Evolutionary conservation across 2,888 invertebrate species (phyloP).

Genomic region (Noctua pronuba): DNA sequence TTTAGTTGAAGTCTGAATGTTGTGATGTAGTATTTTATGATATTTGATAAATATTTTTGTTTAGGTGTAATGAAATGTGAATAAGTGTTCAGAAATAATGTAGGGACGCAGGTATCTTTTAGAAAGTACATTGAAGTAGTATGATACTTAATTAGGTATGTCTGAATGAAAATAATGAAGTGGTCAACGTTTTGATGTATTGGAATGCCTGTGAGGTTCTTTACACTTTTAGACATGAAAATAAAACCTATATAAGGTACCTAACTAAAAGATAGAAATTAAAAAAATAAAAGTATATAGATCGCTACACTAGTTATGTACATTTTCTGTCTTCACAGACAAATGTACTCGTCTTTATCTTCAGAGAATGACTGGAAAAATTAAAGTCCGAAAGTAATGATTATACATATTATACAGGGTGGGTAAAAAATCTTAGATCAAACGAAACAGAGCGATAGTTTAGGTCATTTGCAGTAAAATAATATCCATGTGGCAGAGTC

Average conservation of each 20-base stretch:
- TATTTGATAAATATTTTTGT: neutral
- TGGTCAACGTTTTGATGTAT: neutral
- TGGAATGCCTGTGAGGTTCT: neutral
- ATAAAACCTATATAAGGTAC: neutral
- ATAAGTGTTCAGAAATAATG: neutral
- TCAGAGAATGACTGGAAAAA: neutral
- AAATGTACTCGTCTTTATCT: neutral
- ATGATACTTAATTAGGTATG: too few relatives aligned
- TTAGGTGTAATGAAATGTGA: neutral
- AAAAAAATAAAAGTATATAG: neutral
- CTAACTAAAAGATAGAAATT: neutral
- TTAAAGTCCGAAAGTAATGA: neutral
- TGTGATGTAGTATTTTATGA: neutral
- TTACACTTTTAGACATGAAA: neutral
- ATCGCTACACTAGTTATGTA: too few relatives aligned
- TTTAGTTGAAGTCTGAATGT: constrained; percentile 9
- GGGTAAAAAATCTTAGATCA: too few relatives aligned
- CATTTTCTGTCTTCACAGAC: too few relatives aligned
- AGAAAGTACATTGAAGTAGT: too few relatives aligned
- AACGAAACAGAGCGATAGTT: too few relatives aligned
- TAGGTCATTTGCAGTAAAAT: too few relatives aligned
- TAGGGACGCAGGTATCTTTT: neutral
- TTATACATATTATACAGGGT: too few relatives aligned
- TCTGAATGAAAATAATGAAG: neutral
- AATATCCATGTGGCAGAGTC: too few relatives aligned